Base-by-base conservation (phyloP, 92 coral and sea anemone species). In the Parazoanthus swiftii region DNA sequence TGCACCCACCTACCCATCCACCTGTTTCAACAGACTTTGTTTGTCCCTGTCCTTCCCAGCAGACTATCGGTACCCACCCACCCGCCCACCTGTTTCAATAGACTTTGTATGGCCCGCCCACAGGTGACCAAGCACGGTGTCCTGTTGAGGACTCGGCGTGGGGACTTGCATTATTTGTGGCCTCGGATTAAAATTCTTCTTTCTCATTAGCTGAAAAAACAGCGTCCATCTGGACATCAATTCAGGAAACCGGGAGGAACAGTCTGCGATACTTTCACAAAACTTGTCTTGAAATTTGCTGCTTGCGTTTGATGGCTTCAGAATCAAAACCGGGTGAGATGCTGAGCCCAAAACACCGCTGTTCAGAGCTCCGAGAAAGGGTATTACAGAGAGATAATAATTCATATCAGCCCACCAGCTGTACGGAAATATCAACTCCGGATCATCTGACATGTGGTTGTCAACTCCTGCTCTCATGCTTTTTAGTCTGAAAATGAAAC, bases 361-460 rank as follows among this genome's bases (percentile, higher is more conserved):
- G 54, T 94, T 88, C 84, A 94, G 81, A 42, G 98, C 95, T 0
- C 98, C 95, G 11, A 94, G 92, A 77, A 94, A 93, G 26, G 98
- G 98, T 36, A 94, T 90, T 35, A 90, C 92, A 14, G 98, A 94
- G 82, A 94, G 91, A 79, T 70, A 94, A 42, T 93, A 94, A 67
- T 94, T 94, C 98, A 94, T 94, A 80, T 93, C 94, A 23, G 95
- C 98, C 98, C 98, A 94, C 98, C 98, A 94, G 84, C 98, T 94
- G 68, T 81, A 86, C 8, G 98, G 93, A 4, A 91, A 85, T 42
- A 94, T 89, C 8, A 51, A 79, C n/a, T 14, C 46, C 6, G 82
- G 29, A 26, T 50, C 80, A 16, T 66, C 73, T 2, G 66, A 46
- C 13, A 54, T 51, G 25, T 56, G 48, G 0, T 77, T 36, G 58